Conservation (phyloP, 1,140 invertebrate species). For the Atta colombica region DNA sequence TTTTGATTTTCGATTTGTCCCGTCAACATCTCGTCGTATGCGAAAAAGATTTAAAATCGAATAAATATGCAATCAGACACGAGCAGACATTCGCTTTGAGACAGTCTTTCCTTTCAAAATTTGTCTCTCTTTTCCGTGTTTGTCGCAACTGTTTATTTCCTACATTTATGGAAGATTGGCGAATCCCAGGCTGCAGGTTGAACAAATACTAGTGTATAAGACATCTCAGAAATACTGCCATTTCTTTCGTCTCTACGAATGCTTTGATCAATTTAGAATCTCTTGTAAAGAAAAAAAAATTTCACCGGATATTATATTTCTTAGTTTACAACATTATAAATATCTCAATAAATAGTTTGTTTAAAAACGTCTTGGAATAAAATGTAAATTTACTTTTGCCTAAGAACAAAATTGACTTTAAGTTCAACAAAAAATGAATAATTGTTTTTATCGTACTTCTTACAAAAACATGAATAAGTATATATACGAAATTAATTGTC, state of each 20-base stretch:
- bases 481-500: too few species aligned
- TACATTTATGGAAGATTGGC: constrained; percentile 62
- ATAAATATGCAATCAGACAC: constrained; percentile 74
- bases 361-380: background rate
- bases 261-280: constrained; percentile 44
- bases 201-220: constrained; percentile 45
- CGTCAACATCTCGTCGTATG: constrained; percentile 46
- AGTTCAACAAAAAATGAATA: constrained; percentile 2
- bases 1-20: constrained; percentile 59
- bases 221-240: constrained; percentile 51
- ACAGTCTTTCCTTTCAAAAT: constrained; percentile 47
- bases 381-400: constrained; percentile 15
- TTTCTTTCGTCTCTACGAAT: constrained; percentile 42
- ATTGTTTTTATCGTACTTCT: background rate
- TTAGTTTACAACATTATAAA: constrained; percentile 15
- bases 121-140: constrained; percentile 58
- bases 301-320: constrained; percentile 23
- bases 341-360: constrained; percentile 18
- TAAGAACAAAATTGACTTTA: background rate
- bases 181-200: constrained; percentile 4
- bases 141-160: constrained; percentile 70
- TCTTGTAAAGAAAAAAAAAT: constrained; percentile 18
- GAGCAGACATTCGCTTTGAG: constrained; percentile 57
- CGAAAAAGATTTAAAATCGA: constrained; percentile 53
- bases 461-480: background rate